Evolutionary conservation across 2,113 vertebrate genomes (phyloP), one percentile per base, ranked within the genome.

Genomic region (Promerops cafer): DNA sequence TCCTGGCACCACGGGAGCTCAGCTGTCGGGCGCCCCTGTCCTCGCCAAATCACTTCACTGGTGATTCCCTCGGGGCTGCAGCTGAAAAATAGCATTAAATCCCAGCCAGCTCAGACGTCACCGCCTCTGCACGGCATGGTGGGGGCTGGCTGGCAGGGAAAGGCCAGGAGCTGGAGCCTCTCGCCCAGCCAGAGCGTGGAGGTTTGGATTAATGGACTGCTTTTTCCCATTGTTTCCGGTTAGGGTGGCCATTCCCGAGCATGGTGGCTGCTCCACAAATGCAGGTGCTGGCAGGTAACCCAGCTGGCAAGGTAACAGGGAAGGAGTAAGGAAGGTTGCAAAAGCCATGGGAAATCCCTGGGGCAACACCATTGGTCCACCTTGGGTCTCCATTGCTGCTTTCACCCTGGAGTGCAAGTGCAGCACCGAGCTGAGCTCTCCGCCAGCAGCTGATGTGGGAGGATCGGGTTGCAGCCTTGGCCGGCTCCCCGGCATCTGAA

Each of bases 321-420:
- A 59, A 70, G 28, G 70, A 70, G 11, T 4, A 30, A 70, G 42
- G 30, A 56, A 72, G n/a, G 59, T 39, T 72, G 64, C 21, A 65
- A 70, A 87, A 87, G 45, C 28, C 40, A 31, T 10, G 65, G 74
- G 74, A 70, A 87, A 72, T 16, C 63, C 44, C 83, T 40, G 59
- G 18, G 71, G 40, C 24, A 53, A 20, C 16, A 17, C 50, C 71
- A 1, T 17, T 2, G 0, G 0, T 27, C 75, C 70, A 59, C 57
- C 52, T 63, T 35, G 33, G 16, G 22, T 31, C 33, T 52, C 59
- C 31, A 4, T 2, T 7, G 23, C 66, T 56, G 50, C 39, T 77
- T 26, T 5, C 1, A 19, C 15, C 49, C 31, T 0, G 3, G 79
- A 45, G 57, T 0, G 1, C 1, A 2, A 24, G 2, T 5, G 61